These are phyloP conservation scores for Rhingia campestris DNA, from an alignment of 2,888 invertebrate genomes.

Conservation along the genomic window DNA sequence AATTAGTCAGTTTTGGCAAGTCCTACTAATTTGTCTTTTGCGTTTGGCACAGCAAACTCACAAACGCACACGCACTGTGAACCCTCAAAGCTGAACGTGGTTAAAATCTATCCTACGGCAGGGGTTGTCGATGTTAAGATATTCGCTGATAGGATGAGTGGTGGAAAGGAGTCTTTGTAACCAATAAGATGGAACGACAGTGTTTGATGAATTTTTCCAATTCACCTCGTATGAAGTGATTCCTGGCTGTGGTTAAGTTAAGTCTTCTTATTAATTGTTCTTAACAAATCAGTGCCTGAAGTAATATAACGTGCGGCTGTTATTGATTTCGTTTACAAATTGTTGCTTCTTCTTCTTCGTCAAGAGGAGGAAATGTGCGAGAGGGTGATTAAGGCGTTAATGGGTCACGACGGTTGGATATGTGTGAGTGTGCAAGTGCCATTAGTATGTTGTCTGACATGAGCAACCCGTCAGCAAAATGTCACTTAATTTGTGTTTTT, in stretches of 20 bases:
- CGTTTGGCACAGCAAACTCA: slow-evolving; percentile 45
- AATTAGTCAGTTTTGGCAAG: slow-evolving; percentile 69
- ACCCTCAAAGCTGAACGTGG: neutral
- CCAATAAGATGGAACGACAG: slow-evolving; percentile 34
- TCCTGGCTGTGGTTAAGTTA: slow-evolving; percentile 16
- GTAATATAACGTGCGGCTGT: slow-evolving; percentile 62
- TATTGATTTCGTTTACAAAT: slow-evolving; percentile 62
- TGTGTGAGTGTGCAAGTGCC: neutral
- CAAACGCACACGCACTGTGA: slow-evolving; percentile 25
- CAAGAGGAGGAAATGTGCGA: neutral
- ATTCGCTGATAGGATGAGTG: slow-evolving; percentile 36
- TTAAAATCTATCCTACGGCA: neutral
- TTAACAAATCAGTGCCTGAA: slow-evolving; percentile 59
- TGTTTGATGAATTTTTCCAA: slow-evolving; percentile 50
- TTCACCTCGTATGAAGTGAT: slow-evolving; percentile 36
- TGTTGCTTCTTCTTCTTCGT: slow-evolving; percentile 43
- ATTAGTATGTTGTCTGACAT: slow-evolving; percentile 33
- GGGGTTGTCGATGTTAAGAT: slow-evolving; percentile 34
- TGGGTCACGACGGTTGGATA: neutral
- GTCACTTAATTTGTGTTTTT: slow-evolving; percentile 65
- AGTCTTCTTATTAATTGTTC: slow-evolving; percentile 70
- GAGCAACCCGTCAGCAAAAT: slow-evolving; percentile 53
- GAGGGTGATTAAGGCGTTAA: neutral
- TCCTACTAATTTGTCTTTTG: slow-evolving; percentile 64
- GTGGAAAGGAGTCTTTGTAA: neutral